Evolutionary conservation across 2,113 vertebrate genomes (phyloP).

Genomic region (Gymnogyps californianus): DNA sequence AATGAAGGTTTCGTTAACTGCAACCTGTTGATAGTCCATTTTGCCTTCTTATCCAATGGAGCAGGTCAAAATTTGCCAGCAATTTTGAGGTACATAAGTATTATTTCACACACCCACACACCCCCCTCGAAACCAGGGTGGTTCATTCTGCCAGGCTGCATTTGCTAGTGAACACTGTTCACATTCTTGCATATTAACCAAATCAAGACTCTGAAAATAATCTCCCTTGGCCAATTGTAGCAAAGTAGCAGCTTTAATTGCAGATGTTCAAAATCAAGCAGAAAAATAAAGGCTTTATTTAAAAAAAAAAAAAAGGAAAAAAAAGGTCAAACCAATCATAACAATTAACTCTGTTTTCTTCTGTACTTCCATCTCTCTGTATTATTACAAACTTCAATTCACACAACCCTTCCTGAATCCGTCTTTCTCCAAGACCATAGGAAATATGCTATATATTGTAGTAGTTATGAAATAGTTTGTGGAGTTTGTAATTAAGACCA

Average conservation of each 20-base stretch:
- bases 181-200: background rate
- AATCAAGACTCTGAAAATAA: background rate
- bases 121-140: background rate
- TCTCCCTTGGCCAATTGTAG: background rate
- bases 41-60: background rate
- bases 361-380: background rate
- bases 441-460: background rate
- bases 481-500: background rate
- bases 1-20: background rate
- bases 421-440: background rate
- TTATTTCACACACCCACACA: background rate
- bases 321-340: background rate
- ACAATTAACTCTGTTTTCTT: background rate
- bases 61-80: background rate
- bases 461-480: background rate
- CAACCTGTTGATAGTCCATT: background rate
- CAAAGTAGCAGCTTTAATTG: background rate
- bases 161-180: background rate
- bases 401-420: background rate
- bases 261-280: background rate
- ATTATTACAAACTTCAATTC: background rate
- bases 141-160: background rate
- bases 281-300: background rate
- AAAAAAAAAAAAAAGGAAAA: background rate
- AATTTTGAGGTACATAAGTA: background rate